A percentile compares a stretch with the other conserved stretches of the same genome.
Conservation (phyloP, 2,113 vertebrate genomes). For the Columbina picui region DNA sequence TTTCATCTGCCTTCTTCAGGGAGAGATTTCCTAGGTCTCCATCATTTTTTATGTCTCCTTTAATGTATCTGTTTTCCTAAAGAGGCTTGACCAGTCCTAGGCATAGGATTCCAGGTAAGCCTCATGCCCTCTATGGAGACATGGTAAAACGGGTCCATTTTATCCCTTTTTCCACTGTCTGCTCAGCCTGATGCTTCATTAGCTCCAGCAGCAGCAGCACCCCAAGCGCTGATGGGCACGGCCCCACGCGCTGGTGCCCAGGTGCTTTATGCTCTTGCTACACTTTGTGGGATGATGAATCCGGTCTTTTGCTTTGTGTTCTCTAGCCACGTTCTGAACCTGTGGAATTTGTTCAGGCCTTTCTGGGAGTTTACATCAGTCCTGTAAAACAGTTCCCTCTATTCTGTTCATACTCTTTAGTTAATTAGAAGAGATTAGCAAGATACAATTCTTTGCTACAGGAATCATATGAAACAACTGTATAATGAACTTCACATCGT, state of each 20-base stretch:
- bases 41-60: background rate
- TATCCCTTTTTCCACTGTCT: background rate
- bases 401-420: background rate
- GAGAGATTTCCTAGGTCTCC: background rate
- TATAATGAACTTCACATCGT: background rate
- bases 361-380: background rate
- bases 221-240: background rate
- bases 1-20: background rate
- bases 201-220: background rate
- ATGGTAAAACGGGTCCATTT: background rate
- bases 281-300: background rate
- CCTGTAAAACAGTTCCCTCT: background rate
- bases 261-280: background rate
- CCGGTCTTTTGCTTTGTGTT: background rate
- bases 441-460: background rate
- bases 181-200: background rate
- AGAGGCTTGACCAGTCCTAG: background rate
- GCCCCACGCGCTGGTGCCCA: fast-evolving
- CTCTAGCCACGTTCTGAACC: background rate
- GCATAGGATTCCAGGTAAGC: background rate
- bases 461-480: background rate
- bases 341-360: background rate
- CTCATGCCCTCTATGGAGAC: background rate
- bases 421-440: background rate
- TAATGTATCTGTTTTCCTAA: background rate